A percentile compares a stretch with the other conserved stretches of the same genome.
Evolutionary conservation across 2,888 invertebrate species (phyloP).

Genomic region (Acanthosepion lycidas): DNA sequence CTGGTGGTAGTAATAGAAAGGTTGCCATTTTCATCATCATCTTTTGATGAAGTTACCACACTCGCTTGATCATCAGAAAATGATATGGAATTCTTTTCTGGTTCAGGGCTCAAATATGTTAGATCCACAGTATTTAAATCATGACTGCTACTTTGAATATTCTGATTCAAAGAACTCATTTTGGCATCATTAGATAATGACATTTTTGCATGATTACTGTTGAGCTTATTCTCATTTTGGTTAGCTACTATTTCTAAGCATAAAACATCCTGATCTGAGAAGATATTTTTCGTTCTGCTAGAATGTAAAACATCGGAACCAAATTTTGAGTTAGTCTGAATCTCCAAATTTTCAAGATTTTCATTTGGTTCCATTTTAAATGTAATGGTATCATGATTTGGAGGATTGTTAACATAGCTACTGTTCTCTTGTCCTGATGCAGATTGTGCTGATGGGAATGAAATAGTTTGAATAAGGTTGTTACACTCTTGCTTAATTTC

Average conservation of each 20-base stretch:
- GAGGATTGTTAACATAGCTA: background rate
- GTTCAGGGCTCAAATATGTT: background rate
- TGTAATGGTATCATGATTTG: background rate
- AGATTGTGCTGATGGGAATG: background rate
- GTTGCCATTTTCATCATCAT: background rate
- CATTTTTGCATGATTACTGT: background rate
- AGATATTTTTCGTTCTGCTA: background rate
- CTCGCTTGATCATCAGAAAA: background rate
- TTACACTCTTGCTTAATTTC: slow-evolving; percentile 21
- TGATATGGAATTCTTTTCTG: background rate
- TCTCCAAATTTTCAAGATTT: background rate
- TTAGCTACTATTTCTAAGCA: background rate
- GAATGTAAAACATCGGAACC: background rate
- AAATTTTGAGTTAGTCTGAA: background rate
- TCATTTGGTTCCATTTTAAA: background rate
- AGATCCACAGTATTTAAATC: background rate
- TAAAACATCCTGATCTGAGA: background rate
- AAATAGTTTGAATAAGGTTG: background rate
- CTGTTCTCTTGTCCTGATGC: background rate
- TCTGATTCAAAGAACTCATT: background rate
- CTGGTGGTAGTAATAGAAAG: background rate
- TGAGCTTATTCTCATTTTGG: background rate
- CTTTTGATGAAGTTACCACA: background rate
- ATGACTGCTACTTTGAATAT: background rate
- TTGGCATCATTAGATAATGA: background rate